A percentile compares a stretch with the other conserved stretches of the same genome.
phyloP scores from a whole-genome alignment of 30 jellyfish, hydroid and myxozoan genomes.

The Cassiopea andromeda region DNA sequence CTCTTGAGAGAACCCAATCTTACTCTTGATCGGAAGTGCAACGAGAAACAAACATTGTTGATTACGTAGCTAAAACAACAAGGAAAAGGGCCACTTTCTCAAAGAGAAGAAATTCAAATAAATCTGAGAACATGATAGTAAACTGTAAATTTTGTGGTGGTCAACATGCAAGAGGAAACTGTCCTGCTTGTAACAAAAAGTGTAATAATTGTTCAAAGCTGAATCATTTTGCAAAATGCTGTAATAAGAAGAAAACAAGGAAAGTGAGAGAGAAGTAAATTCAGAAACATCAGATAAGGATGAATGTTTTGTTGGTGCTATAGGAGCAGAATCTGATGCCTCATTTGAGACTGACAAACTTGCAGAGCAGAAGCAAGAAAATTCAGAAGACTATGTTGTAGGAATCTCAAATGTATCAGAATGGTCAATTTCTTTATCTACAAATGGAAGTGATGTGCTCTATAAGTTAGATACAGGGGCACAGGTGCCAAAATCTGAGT shows the following conservation, averaged over 20 bases:
- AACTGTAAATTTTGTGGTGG: too few relatives aligned
- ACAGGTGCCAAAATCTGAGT: neutral
- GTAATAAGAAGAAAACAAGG: neutral
- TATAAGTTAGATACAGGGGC: neutral
- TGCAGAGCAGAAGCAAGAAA: neutral
- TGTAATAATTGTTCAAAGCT: neutral
- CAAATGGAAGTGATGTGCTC: neutral
- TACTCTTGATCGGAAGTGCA: too few relatives aligned
- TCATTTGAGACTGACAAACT: neutral
- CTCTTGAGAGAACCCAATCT: too few relatives aligned
- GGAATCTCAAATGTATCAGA: neutral
- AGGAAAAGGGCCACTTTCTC: too few relatives aligned
- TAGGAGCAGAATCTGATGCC: neutral
- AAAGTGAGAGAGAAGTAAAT: neutral
- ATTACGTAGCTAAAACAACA: too few relatives aligned
- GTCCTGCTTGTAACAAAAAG: neutral
- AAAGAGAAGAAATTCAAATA: too few relatives aligned
- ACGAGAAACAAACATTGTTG: too few relatives aligned
- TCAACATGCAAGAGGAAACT: too few relatives aligned
- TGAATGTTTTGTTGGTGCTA: neutral
- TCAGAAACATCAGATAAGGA: neutral
- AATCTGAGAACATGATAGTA: too few relatives aligned
- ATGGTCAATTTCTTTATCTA: neutral
- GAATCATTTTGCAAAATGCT: neutral
- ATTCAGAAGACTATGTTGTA: neutral